phyloP scores from a whole-genome alignment of 2,113 vertebrate species.

The Ophthalmolycus amberensis region DNA sequence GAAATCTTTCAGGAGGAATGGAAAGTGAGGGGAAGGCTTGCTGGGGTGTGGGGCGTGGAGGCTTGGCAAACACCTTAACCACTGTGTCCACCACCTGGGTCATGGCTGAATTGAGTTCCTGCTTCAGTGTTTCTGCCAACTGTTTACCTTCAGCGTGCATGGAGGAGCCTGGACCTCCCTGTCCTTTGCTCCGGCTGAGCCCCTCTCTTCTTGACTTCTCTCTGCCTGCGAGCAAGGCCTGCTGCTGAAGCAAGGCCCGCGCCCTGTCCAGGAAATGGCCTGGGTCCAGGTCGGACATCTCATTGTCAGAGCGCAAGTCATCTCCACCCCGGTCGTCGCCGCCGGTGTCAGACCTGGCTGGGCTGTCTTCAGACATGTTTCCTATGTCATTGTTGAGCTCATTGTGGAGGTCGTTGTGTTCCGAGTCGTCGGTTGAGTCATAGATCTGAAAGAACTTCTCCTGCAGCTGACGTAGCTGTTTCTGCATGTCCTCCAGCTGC shows the following conservation, averaged over 20 bases:
- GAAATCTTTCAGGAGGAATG: constrained; percentile 91
- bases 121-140: constrained; percentile 96
- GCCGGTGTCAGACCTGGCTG: constrained; percentile 87
- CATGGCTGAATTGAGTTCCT: constrained; percentile 98
- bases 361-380: constrained; percentile 97
- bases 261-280: constrained; percentile 94
- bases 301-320: constrained; percentile 90
- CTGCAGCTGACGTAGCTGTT: constrained; percentile 98
- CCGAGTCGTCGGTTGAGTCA: constrained; percentile 97
- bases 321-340: constrained; percentile 73
- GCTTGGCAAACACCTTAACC: constrained; percentile 98
- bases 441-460: constrained; percentile 99
- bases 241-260: constrained; percentile 90
- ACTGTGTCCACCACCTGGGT: constrained; percentile 98
- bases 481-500: constrained; percentile 99
- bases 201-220: constrained; percentile 91
- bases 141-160: constrained; percentile 95
- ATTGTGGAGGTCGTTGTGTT: constrained; percentile 89
- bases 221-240: constrained; percentile 86
- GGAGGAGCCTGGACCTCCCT: constrained; percentile 83
- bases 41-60: constrained; percentile 91
- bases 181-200: constrained; percentile 86
- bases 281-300: constrained; percentile 93
- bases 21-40: constrained; percentile 97
- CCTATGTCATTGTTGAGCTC: constrained; percentile 87